Percentiles rank a stretch among this genome's conserved stretches.
These are phyloP conservation scores for Nomada fucata DNA, from an alignment of 2,888 invertebrate genomes.

Conservation along the genomic window DNA sequence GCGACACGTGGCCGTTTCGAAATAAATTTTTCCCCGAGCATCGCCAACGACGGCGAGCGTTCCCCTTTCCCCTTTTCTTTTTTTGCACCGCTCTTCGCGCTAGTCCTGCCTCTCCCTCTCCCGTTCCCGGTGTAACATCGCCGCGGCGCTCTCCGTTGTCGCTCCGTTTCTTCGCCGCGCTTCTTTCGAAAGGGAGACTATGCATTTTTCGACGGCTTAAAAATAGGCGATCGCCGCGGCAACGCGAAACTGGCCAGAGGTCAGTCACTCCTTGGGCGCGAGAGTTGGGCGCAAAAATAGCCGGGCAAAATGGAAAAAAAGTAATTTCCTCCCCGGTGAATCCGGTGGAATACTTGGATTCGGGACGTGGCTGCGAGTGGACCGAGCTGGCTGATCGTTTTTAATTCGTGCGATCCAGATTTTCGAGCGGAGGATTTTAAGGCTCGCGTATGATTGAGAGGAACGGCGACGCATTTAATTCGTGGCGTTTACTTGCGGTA, in stretches of 20 bases:
- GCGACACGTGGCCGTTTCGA: conserved; percentile 54
- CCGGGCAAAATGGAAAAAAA: conserved; percentile 75
- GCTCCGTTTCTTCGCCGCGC: conserved; percentile 45
- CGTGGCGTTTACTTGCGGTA: too few species aligned
- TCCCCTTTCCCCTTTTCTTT: conserved; percentile 16
- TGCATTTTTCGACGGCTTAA: conserved; percentile 83
- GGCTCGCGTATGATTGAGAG: too few species aligned
- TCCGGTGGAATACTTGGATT: conserved; percentile 47
- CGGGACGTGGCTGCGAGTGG: conserved; percentile 31
- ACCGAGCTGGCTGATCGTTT: conserved; percentile 11
- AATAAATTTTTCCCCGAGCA: conserved; percentile 64
- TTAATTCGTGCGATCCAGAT: background rate
- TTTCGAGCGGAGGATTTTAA: too few species aligned
- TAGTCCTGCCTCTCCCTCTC: background rate
- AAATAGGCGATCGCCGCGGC: conserved; percentile 80
- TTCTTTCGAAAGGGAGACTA: conserved; percentile 75
- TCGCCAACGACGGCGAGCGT: conserved; percentile 40
- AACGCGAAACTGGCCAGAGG: conserved; percentile 83
- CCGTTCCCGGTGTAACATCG: background rate
- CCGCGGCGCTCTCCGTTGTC: background rate
- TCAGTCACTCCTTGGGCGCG: conserved; percentile 82
- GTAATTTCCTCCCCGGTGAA: conserved; percentile 71
- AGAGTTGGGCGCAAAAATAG: conserved; percentile 77
- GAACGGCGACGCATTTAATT: too few species aligned
- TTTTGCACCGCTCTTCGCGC: background rate